phyloP scores from a whole-genome alignment of 1,140 invertebrate species.

The Drosophila athabasca region DNA sequence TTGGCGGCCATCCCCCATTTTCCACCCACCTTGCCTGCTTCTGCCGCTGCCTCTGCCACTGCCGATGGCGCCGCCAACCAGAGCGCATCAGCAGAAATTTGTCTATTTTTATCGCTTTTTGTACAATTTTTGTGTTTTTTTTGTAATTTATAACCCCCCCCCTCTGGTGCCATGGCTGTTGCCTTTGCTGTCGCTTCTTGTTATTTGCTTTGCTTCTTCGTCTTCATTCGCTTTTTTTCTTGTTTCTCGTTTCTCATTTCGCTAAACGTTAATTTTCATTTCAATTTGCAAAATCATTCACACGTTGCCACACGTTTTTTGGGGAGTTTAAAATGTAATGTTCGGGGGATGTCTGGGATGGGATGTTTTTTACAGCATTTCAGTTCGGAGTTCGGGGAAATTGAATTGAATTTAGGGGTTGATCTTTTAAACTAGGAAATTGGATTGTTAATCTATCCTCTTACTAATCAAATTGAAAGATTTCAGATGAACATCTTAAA shows the following conservation, averaged over 20 bases:
- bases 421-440: too few relatives aligned
- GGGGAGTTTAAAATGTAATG: too few relatives aligned
- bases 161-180: neutral
- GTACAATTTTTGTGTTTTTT: slow-evolving; percentile 24
- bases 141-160: slow-evolving; percentile 4
- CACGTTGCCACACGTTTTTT: slow-evolving; percentile 9
- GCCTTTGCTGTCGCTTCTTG: neutral
- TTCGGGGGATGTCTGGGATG: too few relatives aligned
- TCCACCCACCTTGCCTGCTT: slow-evolving; percentile 38
- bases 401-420: too few relatives aligned
- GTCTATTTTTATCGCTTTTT: slow-evolving; percentile 66
- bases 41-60: neutral
- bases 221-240: slow-evolving; percentile 4
- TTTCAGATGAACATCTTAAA: too few relatives aligned
- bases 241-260: slow-evolving; percentile 27
- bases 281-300: slow-evolving; percentile 49
- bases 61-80: too few relatives aligned
- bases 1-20: slow-evolving; percentile 8
- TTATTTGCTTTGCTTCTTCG: slow-evolving; percentile 14
- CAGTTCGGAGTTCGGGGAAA: too few relatives aligned
- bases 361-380: too few relatives aligned
- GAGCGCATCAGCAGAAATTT: slow-evolving; percentile 18
- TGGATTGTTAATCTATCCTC: too few relatives aligned
- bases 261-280: slow-evolving; percentile 53
- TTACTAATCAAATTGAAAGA: too few relatives aligned